phyloP scores from a whole-genome alignment of 2,888 invertebrate genomes.

The Cataglyphis cursor region DNA sequence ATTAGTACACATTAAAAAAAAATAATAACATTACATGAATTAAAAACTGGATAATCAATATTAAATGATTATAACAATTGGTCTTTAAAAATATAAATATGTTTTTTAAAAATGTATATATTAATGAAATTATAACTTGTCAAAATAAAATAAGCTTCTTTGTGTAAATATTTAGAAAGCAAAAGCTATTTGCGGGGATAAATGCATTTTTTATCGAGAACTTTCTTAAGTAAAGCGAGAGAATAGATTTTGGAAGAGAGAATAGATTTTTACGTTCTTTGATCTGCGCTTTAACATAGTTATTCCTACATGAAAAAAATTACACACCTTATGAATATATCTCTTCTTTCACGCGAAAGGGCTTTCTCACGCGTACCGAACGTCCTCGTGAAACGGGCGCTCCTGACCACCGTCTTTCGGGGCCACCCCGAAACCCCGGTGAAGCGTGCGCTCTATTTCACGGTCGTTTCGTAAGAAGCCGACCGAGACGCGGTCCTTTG shows the following conservation, averaged over 20 bases:
- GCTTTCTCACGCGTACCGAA: conserved; percentile 60
- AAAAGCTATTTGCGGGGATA: neutral
- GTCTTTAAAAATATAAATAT: neutral
- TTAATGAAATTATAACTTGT: neutral
- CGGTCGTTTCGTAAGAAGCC: conserved; percentile 63
- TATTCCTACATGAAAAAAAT: neutral
- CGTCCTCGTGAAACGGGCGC: conserved; percentile 50
- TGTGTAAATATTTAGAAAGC: neutral
- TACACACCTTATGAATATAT: conserved; percentile 16
- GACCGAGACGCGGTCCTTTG: conserved; percentile 74
- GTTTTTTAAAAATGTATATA: neutral
- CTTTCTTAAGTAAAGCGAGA: neutral
- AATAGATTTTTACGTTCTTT: neutral
- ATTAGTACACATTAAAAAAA: neutral
- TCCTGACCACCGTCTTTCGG: conserved; percentile 56
- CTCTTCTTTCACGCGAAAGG: conserved; percentile 55
- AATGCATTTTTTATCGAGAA: neutral
- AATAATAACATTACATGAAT: neutral
- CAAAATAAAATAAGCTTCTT: neutral
- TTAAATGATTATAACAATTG: neutral
- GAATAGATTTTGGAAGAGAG: conserved; percentile 14
- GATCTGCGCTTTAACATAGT: neutral
- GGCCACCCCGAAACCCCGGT: conserved; percentile 68
- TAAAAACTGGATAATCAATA: neutral
- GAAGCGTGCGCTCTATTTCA: conserved; percentile 74